Percentiles rank a stretch among this genome's conserved stretches.
phyloP scores from a whole-genome alignment of 2,888 invertebrate species.

The Watsonalla binaria region DNA sequence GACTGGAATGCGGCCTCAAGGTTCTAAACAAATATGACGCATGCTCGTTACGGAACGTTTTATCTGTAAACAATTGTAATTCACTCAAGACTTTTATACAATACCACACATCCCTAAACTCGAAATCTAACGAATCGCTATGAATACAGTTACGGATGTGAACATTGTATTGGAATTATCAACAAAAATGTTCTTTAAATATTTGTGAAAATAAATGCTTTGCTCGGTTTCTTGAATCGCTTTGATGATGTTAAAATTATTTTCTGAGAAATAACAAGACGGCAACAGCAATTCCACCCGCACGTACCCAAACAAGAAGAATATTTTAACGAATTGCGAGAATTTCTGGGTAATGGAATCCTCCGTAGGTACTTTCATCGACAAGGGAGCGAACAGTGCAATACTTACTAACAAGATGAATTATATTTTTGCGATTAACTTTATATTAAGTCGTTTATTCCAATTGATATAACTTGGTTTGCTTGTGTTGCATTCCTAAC shows the following conservation, averaged over 20 bases:
- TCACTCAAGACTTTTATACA: slow-evolving; percentile 7
- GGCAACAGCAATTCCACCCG: not conserved
- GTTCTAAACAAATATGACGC: slow-evolving; percentile 47
- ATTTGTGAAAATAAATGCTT: not conserved
- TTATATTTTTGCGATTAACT: too few species aligned
- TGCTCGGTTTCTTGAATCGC: not conserved
- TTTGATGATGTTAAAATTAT: not conserved
- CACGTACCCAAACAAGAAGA: not conserved
- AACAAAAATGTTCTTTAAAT: not conserved
- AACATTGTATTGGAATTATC: not conserved
- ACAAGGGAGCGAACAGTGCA: too few species aligned
- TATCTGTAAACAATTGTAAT: slow-evolving; percentile 53
- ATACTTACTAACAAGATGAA: too few species aligned
- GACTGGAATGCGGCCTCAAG: slow-evolving; percentile 66
- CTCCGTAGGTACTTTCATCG: too few species aligned
- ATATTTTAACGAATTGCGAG: not conserved
- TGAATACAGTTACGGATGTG: not conserved
- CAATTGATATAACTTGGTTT: slow-evolving; percentile 15
- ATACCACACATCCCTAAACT: not conserved
- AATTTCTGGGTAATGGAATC: not conserved
- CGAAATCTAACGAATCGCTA: too few species aligned
- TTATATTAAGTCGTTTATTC: too few species aligned
- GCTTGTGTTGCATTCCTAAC: slow-evolving; percentile 38
- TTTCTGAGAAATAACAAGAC: not conserved
- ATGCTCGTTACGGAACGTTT: slow-evolving; percentile 33